A percentile compares a stretch with the other conserved stretches of the same genome.
Conservation (phyloP, 1,140 invertebrate genomes). For the Caerostris extrusa region DNA sequence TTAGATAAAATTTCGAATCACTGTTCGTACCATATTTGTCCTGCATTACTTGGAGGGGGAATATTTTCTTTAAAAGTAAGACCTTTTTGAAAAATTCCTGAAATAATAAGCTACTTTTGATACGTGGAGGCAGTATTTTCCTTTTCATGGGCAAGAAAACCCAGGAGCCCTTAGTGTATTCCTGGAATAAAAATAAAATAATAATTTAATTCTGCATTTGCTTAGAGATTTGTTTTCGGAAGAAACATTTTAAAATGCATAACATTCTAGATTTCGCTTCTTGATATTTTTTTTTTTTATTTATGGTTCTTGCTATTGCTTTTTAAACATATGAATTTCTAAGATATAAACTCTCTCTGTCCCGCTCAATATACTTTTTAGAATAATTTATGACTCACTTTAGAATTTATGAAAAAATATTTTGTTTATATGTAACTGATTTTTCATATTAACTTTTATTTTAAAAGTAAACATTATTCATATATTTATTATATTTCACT, state of each 20-base stretch:
- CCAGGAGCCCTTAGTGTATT: neutral
- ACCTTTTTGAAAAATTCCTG: neutral
- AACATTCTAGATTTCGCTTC: neutral
- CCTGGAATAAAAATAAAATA: neutral
- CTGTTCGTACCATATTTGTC: neutral
- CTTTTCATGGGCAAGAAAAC: neutral
- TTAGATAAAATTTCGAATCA: neutral
- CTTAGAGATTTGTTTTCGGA: neutral
- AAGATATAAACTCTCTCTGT: no score
- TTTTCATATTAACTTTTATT: no score
- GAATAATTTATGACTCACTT: no score
- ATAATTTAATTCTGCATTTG: neutral
- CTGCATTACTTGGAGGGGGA: neutral
- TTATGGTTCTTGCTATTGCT: neutral
- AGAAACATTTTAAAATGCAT: neutral
- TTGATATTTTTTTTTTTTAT: neutral
- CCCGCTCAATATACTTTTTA: no score
- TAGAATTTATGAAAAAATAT: no score
- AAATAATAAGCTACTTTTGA: neutral
- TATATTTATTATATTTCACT: no score
- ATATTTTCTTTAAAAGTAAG: neutral
- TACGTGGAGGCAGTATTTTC: neutral
- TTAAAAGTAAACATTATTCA: no score
- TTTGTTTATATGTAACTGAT: no score
- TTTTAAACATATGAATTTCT: neutral